phyloP scores from a whole-genome alignment of 2,888 invertebrate genomes.

The Oligia strigilis region DNA sequence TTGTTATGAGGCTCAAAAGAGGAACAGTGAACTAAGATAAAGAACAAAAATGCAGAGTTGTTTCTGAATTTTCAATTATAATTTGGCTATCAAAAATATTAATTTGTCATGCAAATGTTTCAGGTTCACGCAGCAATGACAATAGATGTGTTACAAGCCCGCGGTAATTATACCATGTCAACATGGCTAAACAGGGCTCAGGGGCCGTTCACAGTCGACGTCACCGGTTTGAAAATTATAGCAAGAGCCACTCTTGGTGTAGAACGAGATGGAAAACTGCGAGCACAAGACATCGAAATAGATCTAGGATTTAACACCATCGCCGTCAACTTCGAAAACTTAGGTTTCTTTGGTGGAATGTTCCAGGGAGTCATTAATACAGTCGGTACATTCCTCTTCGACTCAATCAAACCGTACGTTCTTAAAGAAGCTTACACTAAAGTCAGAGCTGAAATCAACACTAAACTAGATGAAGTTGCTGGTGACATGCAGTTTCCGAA shows the following conservation, averaged over 20 bases:
- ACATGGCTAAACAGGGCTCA: constrained; percentile 92
- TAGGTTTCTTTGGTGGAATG: constrained; percentile 93
- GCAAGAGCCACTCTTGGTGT: constrained; percentile 93
- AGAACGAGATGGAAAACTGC: constrained; percentile 93
- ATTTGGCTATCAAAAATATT: background rate
- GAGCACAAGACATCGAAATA: constrained; percentile 94
- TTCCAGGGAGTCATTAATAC: constrained; percentile 95
- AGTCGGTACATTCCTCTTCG: constrained; percentile 95
- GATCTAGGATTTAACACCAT: constrained; percentile 94
- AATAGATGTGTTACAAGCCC: constrained; percentile 93
- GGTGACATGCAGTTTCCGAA: constrained; percentile 94
- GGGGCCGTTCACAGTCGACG: constrained; percentile 95
- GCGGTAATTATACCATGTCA: constrained; percentile 94
- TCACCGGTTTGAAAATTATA: constrained; percentile 93
- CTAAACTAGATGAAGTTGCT: constrained; percentile 93
- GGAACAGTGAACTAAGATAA: background rate
- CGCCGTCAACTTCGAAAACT: constrained; percentile 95
- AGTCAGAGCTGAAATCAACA: constrained; percentile 93
- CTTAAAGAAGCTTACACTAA: constrained; percentile 94
- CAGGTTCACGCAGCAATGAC: constrained; percentile 93
- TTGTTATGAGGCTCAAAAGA: background rate
- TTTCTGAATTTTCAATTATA: background rate
- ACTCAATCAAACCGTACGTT: constrained; percentile 96
- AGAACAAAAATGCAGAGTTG: background rate
- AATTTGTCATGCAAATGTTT: constrained; percentile 56